Base-by-base conservation (phyloP, 2,888 invertebrate species). In the Athrips mouffetella region DNA sequence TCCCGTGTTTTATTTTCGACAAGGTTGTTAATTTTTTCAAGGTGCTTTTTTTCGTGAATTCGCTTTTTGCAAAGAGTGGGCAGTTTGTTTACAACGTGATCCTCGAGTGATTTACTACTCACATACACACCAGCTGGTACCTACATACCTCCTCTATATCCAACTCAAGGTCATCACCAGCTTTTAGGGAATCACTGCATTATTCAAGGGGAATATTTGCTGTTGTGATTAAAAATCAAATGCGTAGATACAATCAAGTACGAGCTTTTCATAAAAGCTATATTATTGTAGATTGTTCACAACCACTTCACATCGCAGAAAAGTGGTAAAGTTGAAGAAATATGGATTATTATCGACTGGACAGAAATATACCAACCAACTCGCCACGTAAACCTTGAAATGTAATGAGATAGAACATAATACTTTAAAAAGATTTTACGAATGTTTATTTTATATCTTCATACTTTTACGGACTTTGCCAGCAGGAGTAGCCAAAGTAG, bases 61-160 rank as follows among this genome's bases (percentile, higher is more conserved):
- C 50, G 54, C 53, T 59, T 71, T 76, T 76, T 68, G 69, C 72
- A 63, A 62, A 62, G 73, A 60, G 76, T 76, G 75, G 72, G 79
- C 63, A 66, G 73, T 66, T 63, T 82, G 78, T 79, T 78, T 81
- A 81, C 70, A 70, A 72, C 65, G 65, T 69, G 64, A 65, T 68
- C 67, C 63, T 58, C 64, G 52, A 62, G 72, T 77, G 78, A 79
- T 79, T 78, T 79, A 76, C 72, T 58, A 63, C 61, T 58, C 54
- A 61, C 60, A 59, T 68, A 67, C 62, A 60, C 56, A 59, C 8
- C 66, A 66, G 64, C 66, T 60, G 55, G 62, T 62, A 64, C 56
- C 60, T 61, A n/a, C n/a, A n/a, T n/a, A 64, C 65, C 51, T 50
- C 45, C 47, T 55, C 56, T 58, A 56, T 52, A 72, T 65, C 63